These are phyloP conservation scores for Uria aalge DNA, from an alignment of 2,113 vertebrate genomes.

Conservation along the genomic window DNA sequence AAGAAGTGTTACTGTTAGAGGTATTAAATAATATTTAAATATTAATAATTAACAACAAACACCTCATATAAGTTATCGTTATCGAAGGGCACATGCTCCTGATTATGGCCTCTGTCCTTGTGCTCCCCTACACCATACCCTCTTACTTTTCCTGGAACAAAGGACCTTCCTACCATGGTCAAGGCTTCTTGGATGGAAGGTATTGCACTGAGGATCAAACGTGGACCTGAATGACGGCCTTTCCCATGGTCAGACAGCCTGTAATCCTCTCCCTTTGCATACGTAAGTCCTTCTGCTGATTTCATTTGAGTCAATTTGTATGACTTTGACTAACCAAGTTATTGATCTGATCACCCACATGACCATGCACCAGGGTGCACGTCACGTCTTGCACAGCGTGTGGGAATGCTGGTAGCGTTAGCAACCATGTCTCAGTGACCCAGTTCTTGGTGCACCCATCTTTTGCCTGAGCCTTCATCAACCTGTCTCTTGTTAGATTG, in stretches of 20 bases:
- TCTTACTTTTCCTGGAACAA: background rate
- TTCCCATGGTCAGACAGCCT: background rate
- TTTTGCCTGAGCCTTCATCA: background rate
- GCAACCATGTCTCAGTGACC: background rate
- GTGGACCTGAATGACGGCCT: background rate
- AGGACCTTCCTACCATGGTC: background rate
- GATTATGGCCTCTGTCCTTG: background rate
- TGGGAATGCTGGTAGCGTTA: background rate
- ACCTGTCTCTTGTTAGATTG: background rate
- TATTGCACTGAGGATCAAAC: background rate
- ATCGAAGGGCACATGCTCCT: background rate
- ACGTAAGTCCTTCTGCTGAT: background rate
- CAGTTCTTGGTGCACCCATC: background rate
- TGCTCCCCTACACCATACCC: background rate
- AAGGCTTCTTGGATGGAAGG: background rate
- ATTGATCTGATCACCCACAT: background rate
- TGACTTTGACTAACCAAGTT: background rate
- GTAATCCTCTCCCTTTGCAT: background rate
- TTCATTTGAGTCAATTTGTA: background rate
- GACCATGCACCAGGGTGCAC: fast-evolving
- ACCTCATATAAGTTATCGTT: background rate
- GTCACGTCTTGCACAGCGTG: fast-evolving
- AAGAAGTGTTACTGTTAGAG: background rate
- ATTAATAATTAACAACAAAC: conserved; percentile 31
- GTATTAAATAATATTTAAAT: background rate